phyloP scores from a whole-genome alignment of 2,888 invertebrate species.

The Phorcus lineatus region DNA sequence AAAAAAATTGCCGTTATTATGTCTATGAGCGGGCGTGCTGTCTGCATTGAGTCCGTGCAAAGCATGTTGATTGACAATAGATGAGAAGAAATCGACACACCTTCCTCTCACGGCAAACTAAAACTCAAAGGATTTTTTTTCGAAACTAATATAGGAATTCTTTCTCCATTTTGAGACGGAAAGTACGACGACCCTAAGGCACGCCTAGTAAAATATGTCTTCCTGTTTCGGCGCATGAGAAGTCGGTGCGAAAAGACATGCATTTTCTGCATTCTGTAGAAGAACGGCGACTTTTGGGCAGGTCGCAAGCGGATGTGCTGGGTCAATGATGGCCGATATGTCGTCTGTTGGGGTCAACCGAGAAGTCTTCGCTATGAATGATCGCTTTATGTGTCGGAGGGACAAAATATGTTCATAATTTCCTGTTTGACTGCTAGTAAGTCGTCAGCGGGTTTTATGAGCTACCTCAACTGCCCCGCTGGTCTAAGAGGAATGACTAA shows the following conservation, averaged over 20 bases:
- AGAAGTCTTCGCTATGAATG: background rate
- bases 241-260: conserved; percentile 1
- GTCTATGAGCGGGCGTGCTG: background rate
- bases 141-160: background rate
- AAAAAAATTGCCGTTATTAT: background rate
- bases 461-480: background rate
- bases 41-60: too few relatives aligned
- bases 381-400: background rate
- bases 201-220: background rate
- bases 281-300: background rate
- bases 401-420: background rate
- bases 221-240: background rate
- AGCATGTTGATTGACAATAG: too few relatives aligned
- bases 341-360: background rate
- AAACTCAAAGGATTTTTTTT: too few relatives aligned
- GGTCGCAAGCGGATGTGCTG: background rate
- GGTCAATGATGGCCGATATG: conserved; percentile 1
- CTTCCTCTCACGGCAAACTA: too few relatives aligned
- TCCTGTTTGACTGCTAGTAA: background rate
- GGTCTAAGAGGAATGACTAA: background rate
- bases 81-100: too few relatives aligned
- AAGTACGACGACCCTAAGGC: background rate
- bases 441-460: background rate
- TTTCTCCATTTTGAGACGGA: background rate
- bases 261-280: conserved; percentile 10